Evolutionary conservation across 2,797 vertebrate species (phyloP).

Genomic region (Hippopotamyrus pictus): DNA sequence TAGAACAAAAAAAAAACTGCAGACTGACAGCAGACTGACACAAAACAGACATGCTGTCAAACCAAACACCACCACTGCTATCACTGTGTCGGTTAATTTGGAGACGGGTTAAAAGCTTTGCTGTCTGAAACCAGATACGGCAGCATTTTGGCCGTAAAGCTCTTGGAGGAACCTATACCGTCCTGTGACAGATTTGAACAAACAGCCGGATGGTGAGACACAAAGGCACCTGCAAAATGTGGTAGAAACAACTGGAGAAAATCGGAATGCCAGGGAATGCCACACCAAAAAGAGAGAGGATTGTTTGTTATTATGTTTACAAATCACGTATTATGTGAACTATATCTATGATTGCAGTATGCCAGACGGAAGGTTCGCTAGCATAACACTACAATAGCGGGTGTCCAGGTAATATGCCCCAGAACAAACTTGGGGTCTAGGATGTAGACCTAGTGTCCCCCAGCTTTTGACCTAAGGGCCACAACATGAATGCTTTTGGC

Average conservation of each 20-base stretch:
- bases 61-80: background rate
- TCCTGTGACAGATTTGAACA: background rate
- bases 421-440: background rate
- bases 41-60: background rate
- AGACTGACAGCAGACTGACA: background rate
- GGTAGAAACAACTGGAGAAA: background rate
- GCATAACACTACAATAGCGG: background rate
- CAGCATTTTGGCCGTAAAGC: background rate
- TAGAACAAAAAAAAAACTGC: background rate
- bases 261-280: background rate
- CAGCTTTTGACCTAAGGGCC: background rate
- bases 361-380: background rate
- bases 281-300: background rate
- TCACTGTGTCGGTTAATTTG: constrained; percentile 1
- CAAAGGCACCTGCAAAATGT: background rate
- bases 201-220: background rate
- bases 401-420: background rate
- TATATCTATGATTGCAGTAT: background rate
- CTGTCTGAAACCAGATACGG: background rate
- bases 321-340: background rate
- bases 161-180: background rate
- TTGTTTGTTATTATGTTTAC: background rate
- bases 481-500: background rate
- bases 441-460: background rate
- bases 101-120: background rate